These are phyloP conservation scores for Papilio helenus DNA, from an alignment of 1,140 invertebrate genomes.

Conservation along the genomic window DNA sequence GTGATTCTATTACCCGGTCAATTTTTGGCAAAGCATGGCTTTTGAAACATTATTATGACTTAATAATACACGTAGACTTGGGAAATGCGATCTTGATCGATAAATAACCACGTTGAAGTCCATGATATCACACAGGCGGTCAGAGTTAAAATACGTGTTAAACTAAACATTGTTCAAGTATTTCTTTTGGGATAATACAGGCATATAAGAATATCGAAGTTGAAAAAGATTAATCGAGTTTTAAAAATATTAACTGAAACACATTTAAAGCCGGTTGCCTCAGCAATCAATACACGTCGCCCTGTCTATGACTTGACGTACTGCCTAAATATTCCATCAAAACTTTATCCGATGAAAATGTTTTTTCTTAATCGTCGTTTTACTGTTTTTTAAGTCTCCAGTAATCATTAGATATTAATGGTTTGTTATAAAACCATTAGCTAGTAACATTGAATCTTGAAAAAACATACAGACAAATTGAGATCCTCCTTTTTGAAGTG, in stretches of 20 bases:
- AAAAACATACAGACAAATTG: too few species aligned
- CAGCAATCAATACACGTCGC: slow-evolving; percentile 12
- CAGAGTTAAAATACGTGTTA: too few species aligned
- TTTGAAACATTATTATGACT: too few species aligned
- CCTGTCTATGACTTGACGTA: neutral
- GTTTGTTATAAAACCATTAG: neutral
- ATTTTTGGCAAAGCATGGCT: too few species aligned
- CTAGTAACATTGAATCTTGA: neutral
- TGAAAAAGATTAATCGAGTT: neutral
- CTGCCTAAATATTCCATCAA: slow-evolving; percentile 18
- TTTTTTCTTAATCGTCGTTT: neutral
- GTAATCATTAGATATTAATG: neutral
- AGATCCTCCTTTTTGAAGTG: too few species aligned
- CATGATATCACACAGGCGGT: too few species aligned
- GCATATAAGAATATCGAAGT: neutral
- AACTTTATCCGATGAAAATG: neutral
- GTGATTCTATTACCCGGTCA: too few species aligned
- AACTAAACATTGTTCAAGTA: too few species aligned
- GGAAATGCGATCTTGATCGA: too few species aligned
- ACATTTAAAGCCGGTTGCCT: neutral
- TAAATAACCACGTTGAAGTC: too few species aligned
- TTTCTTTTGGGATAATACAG: neutral
- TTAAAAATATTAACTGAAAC: slow-evolving; percentile 20
- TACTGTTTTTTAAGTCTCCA: neutral
- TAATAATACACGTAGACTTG: too few species aligned